Evolutionary conservation across 1,140 invertebrate genomes (phyloP), one percentile per base, ranked within the genome.

Genomic region (Listronotus oregonensis): DNA sequence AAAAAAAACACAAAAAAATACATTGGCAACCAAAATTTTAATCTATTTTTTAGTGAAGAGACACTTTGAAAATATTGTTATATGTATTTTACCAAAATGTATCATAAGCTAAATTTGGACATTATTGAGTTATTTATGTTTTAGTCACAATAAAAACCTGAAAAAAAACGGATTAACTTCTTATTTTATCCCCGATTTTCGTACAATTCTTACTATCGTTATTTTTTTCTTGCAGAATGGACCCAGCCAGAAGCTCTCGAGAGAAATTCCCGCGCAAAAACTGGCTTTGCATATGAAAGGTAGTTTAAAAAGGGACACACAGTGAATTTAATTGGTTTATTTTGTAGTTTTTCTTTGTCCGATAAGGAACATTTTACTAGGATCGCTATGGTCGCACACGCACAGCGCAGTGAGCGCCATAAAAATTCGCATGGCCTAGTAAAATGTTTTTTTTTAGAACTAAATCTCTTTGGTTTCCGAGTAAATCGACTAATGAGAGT

Each of bases 201-300:
- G 11, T 11, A 54, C 8, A 6, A 34, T 50, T 61, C 34, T 62
- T 37, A 32, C 49, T n/a, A 56, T 56, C 34, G 9, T 3, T 9
- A 58, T 40, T 65, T 65, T 65, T 65, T 21, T 65, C 27, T 65
- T 65, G 31, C 63, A 65, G 63, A 58, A 56, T 49, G 62, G 52
- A 51, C 37, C 31, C 21, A 5, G 8, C 21, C 4, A 42, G n/a
- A 18, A 27, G 9, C 5, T n/a, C n/a, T 21, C 10, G 42, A 39
- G 12, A n/a, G 18, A 12, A 37, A 44, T 34, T 7, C 6, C 8
- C 9, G 15, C 31, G 12, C 17, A n/a, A n/a, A n/a, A 32, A 32
- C n/a, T 54, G 12, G 40, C 43, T 27, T 9, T 27, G 21, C 32
- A 50, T 11, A 6, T 47, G n/a, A 50, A 65, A 65, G 63, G 63